A percentile compares a stretch with the other conserved stretches of the same genome.
These are phyloP conservation scores for Listrodromus nycthemerus DNA, from an alignment of 2,888 invertebrate genomes.

Conservation along the genomic window DNA sequence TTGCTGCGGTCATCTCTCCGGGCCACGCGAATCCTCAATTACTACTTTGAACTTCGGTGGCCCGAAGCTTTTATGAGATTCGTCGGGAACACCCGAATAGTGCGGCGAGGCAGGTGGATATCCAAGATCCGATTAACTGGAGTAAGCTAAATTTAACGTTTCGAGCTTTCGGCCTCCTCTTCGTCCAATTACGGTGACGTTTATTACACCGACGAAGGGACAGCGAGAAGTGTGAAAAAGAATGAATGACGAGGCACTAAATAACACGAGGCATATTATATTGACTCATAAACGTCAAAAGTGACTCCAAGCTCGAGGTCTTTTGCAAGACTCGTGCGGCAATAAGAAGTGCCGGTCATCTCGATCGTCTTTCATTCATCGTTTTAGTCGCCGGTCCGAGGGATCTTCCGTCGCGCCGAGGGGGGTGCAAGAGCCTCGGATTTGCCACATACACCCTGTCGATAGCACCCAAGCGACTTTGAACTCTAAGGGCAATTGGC, in stretches of 20 bases:
- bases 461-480: neutral
- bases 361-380: conserved; percentile 54
- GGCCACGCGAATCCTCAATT: conserved; percentile 60
- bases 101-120: conserved; percentile 33
- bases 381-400: neutral
- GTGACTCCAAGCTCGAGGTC: conserved; percentile 32
- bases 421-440: neutral
- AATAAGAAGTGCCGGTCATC: conserved; percentile 45
- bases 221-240: neutral
- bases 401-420: neutral
- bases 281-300: conserved; percentile 45
- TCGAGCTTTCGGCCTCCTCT: neutral
- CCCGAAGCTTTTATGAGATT: conserved; percentile 35
- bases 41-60: conserved; percentile 54
- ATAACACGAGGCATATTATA: conserved; percentile 18
- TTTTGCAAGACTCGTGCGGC: conserved; percentile 45
- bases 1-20: conserved; percentile 37
- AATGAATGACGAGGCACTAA: conserved; percentile 20
- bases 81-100: neutral
- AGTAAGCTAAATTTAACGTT: neutral
- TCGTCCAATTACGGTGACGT: neutral
- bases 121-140: conserved; percentile 38
- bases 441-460: conserved; percentile 6
- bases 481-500: conserved; percentile 20
- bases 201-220: conserved; percentile 8